Evolutionary conservation across 2,113 vertebrate species (phyloP), one percentile per base, ranked within the genome.

Genomic region (Sminthopsis crassicaudata): DNA sequence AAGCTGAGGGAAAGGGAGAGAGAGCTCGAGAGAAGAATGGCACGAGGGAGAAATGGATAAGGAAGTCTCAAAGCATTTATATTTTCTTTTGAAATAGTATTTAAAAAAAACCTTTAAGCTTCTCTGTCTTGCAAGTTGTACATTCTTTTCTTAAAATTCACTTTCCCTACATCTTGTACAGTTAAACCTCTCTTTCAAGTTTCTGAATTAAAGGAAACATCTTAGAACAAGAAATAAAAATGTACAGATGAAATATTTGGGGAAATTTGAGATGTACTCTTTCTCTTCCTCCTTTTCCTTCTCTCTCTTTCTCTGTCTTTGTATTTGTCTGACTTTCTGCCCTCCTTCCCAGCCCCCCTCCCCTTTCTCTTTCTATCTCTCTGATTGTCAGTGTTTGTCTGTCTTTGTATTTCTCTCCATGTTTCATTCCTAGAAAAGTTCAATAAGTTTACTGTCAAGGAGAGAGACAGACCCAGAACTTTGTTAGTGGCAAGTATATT

Each of bases 61-160:
- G 67, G 19, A 42, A 42, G 42, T 84, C n/a, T 84, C n/a, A 84
- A 84, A 84, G 16, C 36, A 42, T 84, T 84, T 84, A 11, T 57
- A 76, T 76, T 76, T 67, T 36, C 30, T 67, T 67, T 76, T 76
- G 60, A 76, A n/a, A 76, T 76, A 76, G 14, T 19, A 76, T 76
- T n/a, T 3, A 67, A 0, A 36, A 76, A 76, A 84, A 67, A 24
- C n/a, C 53, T 42, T 84, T 84, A 53, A 16, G 90, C 30, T 42
- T 84, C 76, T 89, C 23, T 94, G 95, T 53, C 92, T 96, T 96
- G 96, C 54, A 57, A 57, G 46, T 76, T 93, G 53, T 36, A 90
- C 36, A 54, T 27, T 94, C 93, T 89, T 95, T 94, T 91, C 46
- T 97, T 93, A 95, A 89, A 96, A 97, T 27, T 42, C 24, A 23